phyloP scores from a whole-genome alignment of 1,140 invertebrate genomes.

The Brachionus rotundiformis region DNA sequence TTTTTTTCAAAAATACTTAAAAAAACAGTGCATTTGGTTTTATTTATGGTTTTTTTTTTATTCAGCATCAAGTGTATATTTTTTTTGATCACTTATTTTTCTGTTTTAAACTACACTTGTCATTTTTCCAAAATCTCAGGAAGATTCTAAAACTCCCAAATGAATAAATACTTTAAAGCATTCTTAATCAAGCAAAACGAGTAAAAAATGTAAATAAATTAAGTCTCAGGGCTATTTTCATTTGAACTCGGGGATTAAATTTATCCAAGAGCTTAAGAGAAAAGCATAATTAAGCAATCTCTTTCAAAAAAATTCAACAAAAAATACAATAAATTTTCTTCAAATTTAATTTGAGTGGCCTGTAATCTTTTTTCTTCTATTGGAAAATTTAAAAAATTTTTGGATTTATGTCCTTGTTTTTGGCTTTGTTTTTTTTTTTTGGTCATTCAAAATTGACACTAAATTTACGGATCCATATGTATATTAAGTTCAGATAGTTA shows the following conservation, averaged over 20 bases:
- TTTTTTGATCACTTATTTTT: slow-evolving; percentile 17
- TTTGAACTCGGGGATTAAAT: slow-evolving; percentile 22
- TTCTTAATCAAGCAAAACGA: slow-evolving; percentile 1
- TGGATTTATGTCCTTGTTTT: slow-evolving; percentile 44
- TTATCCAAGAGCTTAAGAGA: slow-evolving; percentile 19
- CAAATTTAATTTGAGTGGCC: slow-evolving; percentile 50
- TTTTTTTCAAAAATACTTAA: slow-evolving; percentile 28
- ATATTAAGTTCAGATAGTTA: slow-evolving; percentile 41
- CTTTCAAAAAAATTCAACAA: neutral
- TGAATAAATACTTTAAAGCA: neutral
- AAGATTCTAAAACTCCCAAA: slow-evolving; percentile 15
- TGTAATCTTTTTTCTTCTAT: slow-evolving; percentile 26
- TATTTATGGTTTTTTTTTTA: slow-evolving; percentile 7
- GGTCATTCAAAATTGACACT: slow-evolving; percentile 43
- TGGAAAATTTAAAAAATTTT: neutral
- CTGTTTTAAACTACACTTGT: slow-evolving; percentile 7
- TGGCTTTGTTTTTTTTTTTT: slow-evolving; percentile 13
- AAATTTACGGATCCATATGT: slow-evolving; percentile 9
- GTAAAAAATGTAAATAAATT: slow-evolving; percentile 34
- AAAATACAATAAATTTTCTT: neutral
- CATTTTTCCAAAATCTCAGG: slow-evolving; percentile 40
- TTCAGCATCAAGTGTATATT: slow-evolving; percentile 35
- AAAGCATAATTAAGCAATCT: slow-evolving; percentile 22
- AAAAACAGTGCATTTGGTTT: slow-evolving; percentile 46
- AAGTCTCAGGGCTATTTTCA: slow-evolving; percentile 32